phyloP scores from a whole-genome alignment of 1,140 invertebrate genomes.

The Cotesia chilonis region DNA sequence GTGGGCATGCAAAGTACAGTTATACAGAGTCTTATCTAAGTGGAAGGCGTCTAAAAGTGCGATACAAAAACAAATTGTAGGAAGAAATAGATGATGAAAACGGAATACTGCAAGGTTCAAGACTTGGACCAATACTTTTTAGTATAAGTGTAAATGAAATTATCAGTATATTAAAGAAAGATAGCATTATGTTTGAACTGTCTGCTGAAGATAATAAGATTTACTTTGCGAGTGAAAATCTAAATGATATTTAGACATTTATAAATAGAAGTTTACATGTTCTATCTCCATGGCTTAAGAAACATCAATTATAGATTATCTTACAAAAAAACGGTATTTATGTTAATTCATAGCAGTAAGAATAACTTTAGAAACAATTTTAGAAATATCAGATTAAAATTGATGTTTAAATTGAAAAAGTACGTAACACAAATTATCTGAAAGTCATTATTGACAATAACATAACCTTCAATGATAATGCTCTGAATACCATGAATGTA shows the following conservation, averaged over 20 bases:
- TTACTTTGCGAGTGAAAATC: conserved; percentile 19
- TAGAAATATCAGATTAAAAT: not conserved
- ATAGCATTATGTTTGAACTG: conserved; percentile 20
- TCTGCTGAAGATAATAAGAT: conserved; percentile 37
- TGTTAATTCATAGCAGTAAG: not conserved
- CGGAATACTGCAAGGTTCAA: conserved; percentile 30
- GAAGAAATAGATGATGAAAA: not conserved
- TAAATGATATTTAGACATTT: not conserved
- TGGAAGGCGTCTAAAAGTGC: not conserved
- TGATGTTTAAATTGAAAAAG: not conserved
- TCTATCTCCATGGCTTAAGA: not conserved
- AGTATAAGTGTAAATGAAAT: conserved; percentile 27
- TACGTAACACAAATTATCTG: not conserved
- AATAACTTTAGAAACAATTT: not conserved
- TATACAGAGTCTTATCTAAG: conserved; percentile 32
- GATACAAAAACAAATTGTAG: not conserved
- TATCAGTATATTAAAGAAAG: not conserved
- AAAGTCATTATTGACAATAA: not conserved
- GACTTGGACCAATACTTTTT: conserved; percentile 22
- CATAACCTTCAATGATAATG: not conserved
- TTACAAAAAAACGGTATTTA: conserved; percentile 6
- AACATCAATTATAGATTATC: not conserved
- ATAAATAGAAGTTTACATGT: conserved; percentile 2
- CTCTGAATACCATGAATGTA: not conserved
- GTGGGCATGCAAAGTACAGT: conserved; percentile 25